phyloP scores from a whole-genome alignment of 2,888 invertebrate genomes.

The Ecdyonurus torrentis region DNA sequence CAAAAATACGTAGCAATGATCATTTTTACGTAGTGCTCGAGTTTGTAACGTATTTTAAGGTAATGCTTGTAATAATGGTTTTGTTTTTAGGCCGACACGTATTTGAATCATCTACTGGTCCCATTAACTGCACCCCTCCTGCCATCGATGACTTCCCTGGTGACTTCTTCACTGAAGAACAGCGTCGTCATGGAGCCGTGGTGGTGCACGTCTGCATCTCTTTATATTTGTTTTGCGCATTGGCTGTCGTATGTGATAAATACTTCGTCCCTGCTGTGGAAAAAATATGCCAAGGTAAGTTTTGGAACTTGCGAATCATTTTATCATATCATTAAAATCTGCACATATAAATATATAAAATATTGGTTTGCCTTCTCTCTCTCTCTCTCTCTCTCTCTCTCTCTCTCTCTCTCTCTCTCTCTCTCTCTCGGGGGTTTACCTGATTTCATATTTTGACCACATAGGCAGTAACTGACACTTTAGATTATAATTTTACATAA shows the following conservation, averaged over 20 bases:
- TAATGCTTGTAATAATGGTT: not conserved
- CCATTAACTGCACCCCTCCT: slow-evolving; percentile 33
- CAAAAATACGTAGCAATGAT: no score
- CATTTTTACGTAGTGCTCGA: no score
- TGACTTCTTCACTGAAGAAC: slow-evolving; percentile 36
- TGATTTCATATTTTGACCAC: no score
- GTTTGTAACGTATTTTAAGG: no score
- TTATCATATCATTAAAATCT: not conserved
- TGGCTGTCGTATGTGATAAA: slow-evolving; percentile 48
- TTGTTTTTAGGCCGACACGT: not conserved
- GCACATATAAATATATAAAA: not conserved
- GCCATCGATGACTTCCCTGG: slow-evolving; percentile 44
- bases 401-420: not conserved
- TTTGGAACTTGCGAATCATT: not conserved
- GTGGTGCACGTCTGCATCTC: slow-evolving; percentile 39
- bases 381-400: not conserved
- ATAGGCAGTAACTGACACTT: no score
- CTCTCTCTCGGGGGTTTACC: no score
- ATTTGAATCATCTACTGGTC: not conserved
- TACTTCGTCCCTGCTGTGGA: slow-evolving; percentile 49
- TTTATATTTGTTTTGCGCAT: slow-evolving; percentile 41
- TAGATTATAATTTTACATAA: no score
- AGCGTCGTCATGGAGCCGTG: slow-evolving; percentile 38
- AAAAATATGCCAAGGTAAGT: slow-evolving; percentile 40
- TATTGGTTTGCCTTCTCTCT: not conserved